phyloP scores from a whole-genome alignment of 1,140 invertebrate genomes.

The Harpegnathos saltator region DNA sequence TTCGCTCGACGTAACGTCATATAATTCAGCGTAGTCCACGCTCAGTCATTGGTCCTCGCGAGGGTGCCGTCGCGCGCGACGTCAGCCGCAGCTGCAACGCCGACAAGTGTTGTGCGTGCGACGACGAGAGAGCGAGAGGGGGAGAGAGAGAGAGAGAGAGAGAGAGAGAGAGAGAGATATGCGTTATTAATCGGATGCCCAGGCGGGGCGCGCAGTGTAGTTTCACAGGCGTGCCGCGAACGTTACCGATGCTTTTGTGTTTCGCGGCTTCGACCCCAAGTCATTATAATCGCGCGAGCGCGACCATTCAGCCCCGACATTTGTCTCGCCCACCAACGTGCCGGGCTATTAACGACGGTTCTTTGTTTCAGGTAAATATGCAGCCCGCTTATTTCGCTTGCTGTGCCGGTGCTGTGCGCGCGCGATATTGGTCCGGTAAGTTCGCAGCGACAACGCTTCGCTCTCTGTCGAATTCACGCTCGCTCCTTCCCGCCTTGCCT shows the following conservation, averaged over 20 bases:
- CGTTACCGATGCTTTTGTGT: conserved; percentile 59
- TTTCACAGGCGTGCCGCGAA: conserved; percentile 53
- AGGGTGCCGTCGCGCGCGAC: neutral
- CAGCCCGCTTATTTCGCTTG: conserved; percentile 21
- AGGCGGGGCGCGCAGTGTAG: conserved; percentile 36
- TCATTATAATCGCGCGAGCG: conserved; percentile 29
- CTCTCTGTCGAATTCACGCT: too few species aligned
- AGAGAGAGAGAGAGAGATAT: too few species aligned
- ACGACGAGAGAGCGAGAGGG: too few species aligned
- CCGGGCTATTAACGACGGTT: conserved; percentile 49
- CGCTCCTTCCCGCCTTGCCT: neutral
- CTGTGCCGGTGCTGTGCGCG: neutral
- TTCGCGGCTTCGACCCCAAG: conserved; percentile 17
- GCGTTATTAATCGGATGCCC: conserved; percentile 53
- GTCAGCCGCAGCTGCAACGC: neutral
- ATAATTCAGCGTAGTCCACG: too few species aligned
- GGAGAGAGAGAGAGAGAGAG: too few species aligned
- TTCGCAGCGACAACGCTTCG: neutral
- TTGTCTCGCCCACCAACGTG: conserved; percentile 49
- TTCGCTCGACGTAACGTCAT: too few species aligned
- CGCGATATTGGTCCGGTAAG: conserved; percentile 13
- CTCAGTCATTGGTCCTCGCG: neutral
- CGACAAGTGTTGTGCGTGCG: neutral
- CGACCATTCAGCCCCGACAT: conserved; percentile 60
- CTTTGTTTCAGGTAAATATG: conserved; percentile 77